phyloP scores from a whole-genome alignment of 2,797 vertebrate species.

The Falco biarmicus region DNA sequence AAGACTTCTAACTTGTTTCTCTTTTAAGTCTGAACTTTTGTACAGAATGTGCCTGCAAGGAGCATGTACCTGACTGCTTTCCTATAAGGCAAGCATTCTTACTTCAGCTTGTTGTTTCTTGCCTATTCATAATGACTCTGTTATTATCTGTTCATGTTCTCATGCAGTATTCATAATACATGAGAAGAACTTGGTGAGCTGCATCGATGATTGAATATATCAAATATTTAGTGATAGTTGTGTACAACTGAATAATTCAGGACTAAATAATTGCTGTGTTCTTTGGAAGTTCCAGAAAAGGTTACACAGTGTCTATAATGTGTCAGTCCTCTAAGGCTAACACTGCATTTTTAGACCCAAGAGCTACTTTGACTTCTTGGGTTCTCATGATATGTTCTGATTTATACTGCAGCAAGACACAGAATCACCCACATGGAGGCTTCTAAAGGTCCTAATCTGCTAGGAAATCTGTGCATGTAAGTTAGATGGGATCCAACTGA shows the following conservation, averaged over 20 bases:
- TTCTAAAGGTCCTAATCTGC: background rate
- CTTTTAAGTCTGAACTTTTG: background rate
- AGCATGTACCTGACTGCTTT: background rate
- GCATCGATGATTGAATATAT: background rate
- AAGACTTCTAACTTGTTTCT: background rate
- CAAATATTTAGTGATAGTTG: conserved; percentile 36
- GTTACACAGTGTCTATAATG: background rate
- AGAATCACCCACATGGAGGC: accelerated
- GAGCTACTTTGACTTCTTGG: background rate
- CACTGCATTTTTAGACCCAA: background rate
- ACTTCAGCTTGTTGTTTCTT: background rate
- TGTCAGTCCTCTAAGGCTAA: background rate
- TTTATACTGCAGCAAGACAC: background rate
- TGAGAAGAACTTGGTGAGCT: background rate
- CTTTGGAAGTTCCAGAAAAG: background rate
- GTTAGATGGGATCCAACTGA: background rate
- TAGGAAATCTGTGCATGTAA: background rate
- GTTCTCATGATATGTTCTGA: background rate
- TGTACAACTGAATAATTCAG: background rate
- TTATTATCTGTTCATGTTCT: background rate
- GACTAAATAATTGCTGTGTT: background rate
- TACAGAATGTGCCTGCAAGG: accelerated
- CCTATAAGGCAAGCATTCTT: background rate
- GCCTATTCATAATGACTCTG: background rate
- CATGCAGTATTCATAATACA: background rate